Evolutionary conservation across 2,797 vertebrate species (phyloP).

Genomic region (Discoglossus pictus): DNA sequence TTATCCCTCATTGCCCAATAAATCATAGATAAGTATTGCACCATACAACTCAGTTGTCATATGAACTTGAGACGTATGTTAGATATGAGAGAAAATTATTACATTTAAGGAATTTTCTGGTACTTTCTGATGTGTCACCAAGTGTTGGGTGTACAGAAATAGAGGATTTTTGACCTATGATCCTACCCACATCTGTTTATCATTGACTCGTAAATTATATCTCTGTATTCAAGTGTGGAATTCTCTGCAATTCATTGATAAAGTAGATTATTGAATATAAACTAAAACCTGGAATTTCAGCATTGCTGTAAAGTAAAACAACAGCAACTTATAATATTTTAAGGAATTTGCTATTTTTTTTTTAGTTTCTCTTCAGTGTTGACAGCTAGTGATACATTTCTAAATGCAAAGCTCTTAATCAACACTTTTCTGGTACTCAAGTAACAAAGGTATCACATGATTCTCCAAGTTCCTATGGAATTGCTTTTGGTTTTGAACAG

Average conservation of each 20-base stretch:
- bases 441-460: too few species aligned
- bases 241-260: neutral
- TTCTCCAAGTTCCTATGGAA: too few species aligned
- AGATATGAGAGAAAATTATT: neutral
- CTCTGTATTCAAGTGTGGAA: neutral
- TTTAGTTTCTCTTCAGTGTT: too few species aligned
- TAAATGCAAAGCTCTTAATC: too few species aligned
- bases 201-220: constrained; percentile 8
- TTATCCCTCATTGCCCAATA: constrained; percentile 17
- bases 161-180: neutral
- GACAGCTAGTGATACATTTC: too few species aligned
- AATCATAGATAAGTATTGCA: constrained; percentile 22
- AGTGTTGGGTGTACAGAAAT: constrained; percentile 5
- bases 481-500: too few species aligned
- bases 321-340: too few species aligned
- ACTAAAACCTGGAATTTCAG: too few species aligned
- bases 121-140: neutral
- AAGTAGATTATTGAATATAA: neutral
- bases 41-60: constrained; percentile 11
- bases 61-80: constrained; percentile 6
- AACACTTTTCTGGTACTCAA: too few species aligned
- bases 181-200: constrained; percentile 1
- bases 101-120: neutral
- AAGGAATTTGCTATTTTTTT: too few species aligned
- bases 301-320: too few species aligned